Evolutionary conservation across 1,140 invertebrate species (phyloP).

Genomic region (Babylonia areolata): DNA sequence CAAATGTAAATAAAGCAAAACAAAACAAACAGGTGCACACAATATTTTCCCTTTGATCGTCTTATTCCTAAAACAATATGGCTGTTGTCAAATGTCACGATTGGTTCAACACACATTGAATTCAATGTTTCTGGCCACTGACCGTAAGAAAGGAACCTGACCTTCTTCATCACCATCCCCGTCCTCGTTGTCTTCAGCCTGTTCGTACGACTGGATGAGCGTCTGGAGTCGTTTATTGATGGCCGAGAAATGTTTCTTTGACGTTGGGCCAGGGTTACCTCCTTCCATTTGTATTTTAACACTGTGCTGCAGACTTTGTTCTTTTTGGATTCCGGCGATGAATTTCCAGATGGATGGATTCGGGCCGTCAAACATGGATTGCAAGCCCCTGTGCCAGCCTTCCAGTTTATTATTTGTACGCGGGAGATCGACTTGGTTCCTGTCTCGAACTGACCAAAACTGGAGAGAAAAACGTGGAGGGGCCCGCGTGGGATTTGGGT

Average conservation of each 20-base stretch:
- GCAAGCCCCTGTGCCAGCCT: background rate
- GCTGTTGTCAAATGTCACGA: background rate
- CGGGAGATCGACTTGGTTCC: slow-evolving; percentile 14
- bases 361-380: background rate
- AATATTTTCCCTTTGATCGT: too few relatives aligned
- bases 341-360: slow-evolving; percentile 13
- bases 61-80: too few relatives aligned
- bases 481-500: slow-evolving; percentile 16
- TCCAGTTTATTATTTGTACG: slow-evolving; percentile 14
- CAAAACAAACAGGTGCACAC: too few relatives aligned
- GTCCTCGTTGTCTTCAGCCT: background rate
- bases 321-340: slow-evolving; percentile 16
- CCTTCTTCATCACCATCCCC: background rate
- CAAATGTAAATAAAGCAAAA: too few relatives aligned
- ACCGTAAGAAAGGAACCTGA: slow-evolving; percentile 3
- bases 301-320: slow-evolving; percentile 9
- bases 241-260: slow-evolving; percentile 8
- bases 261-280: background rate
- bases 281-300: slow-evolving; percentile 9
- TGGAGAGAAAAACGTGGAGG: background rate
- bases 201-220: slow-evolving; percentile 27
- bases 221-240: slow-evolving; percentile 15
- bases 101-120: slow-evolving; percentile 18
- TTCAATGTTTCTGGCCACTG: slow-evolving; percentile 15
- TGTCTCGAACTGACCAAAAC: slow-evolving; percentile 12